These are phyloP conservation scores for Frankliniella intonsa DNA, from an alignment of 2,888 invertebrate genomes.

Conservation along the genomic window DNA sequence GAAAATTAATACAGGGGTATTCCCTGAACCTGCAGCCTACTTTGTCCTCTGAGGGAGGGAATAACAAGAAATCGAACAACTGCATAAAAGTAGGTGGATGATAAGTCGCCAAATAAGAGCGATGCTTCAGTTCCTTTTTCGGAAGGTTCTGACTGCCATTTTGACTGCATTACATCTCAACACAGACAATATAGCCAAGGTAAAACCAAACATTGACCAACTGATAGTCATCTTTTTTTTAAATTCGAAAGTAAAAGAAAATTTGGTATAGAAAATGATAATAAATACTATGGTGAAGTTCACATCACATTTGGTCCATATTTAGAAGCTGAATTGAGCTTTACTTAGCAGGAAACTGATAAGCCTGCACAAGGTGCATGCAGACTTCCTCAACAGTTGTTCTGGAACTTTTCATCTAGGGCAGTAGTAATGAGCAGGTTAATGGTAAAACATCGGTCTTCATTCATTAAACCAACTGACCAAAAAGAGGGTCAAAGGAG, in stretches of 20 bases:
- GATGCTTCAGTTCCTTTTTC: neutral
- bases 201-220: too few relatives aligned
- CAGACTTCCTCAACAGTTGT: neutral
- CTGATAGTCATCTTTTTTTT: too few relatives aligned
- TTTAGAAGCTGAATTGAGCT: neutral
- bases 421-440: constrained; percentile 3
- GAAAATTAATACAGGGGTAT: too few relatives aligned
- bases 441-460: neutral
- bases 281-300: neutral
- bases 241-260: too few relatives aligned
- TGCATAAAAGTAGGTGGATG: neutral
- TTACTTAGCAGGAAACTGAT: neutral
- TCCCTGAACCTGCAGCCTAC: too few relatives aligned
- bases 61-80: too few relatives aligned
- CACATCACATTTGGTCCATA: constrained; percentile 13
- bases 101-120: neutral
- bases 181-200: too few relatives aligned
- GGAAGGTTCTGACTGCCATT: too few relatives aligned
- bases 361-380: neutral
- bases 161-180: too few relatives aligned
- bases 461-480: neutral
- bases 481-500: neutral
- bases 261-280: too few relatives aligned
- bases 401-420: neutral
- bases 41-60: too few relatives aligned